Conservation (phyloP, 1,140 invertebrate species). For the Papilio helenus region DNA sequence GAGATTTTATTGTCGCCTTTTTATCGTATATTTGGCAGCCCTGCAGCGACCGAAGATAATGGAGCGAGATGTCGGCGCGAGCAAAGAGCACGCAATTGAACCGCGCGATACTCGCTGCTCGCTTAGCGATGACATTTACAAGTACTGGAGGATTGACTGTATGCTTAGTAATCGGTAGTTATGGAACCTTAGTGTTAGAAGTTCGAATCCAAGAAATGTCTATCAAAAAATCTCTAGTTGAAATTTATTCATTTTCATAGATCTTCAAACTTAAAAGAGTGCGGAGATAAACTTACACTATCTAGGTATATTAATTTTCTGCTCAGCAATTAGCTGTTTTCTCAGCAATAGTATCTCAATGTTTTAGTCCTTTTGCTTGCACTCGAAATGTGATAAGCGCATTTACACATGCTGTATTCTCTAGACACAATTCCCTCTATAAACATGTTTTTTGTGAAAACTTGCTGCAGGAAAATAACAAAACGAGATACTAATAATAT, state of each 20-base stretch:
- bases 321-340: no score
- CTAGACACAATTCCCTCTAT: not conserved
- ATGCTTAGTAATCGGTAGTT: not conserved
- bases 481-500: not conserved
- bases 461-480: not conserved
- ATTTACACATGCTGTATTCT: no score
- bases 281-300: no score
- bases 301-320: no score
- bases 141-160: slow-evolving; percentile 13
- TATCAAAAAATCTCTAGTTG: not conserved
- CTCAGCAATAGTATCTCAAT: no score
- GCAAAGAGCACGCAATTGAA: slow-evolving; percentile 35
- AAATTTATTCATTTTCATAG: no score
- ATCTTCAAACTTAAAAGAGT: no score
- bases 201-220: not conserved
- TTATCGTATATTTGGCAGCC: not conserved
- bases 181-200: not conserved
- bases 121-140: slow-evolving; percentile 34
- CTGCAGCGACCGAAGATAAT: slow-evolving; percentile 48
- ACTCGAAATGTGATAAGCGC: no score
- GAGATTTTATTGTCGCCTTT: not conserved
- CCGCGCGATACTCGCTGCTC: slow-evolving; percentile 10
- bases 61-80: slow-evolving; percentile 38
- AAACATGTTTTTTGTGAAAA: not conserved
- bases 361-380: no score